These are phyloP conservation scores for Prosopocoilus inquinatus DNA, from an alignment of 2,888 invertebrate species.

Conservation along the genomic window DNA sequence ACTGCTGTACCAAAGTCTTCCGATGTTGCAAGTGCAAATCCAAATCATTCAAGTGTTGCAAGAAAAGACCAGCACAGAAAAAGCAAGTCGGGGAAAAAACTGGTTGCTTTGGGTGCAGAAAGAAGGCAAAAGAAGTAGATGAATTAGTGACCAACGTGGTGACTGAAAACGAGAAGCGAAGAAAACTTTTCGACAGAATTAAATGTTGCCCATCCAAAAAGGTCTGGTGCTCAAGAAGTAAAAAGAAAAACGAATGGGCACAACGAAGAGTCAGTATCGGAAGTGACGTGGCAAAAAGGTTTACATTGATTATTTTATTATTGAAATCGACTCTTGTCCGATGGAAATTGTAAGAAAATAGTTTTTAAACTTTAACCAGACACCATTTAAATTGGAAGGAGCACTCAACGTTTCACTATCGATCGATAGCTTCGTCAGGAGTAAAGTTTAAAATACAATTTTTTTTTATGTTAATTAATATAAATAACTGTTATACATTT, in stretches of 20 bases:
- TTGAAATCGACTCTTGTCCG: no score
- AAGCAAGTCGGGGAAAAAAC: constrained; percentile 3
- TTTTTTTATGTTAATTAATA: neutral
- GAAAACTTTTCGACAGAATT: constrained; percentile 38
- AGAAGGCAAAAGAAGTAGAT: constrained; percentile 44
- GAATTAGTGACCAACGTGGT: constrained; percentile 21
- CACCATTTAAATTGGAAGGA: no score
- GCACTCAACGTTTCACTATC: no score
- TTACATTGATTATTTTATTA: no score
- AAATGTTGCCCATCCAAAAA: constrained; percentile 51
- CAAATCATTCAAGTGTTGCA: constrained; percentile 30
- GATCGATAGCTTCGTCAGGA: no score
- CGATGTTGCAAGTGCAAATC: constrained; percentile 35
- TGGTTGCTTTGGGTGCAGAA: constrained; percentile 53
- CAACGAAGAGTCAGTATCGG: constrained; percentile 57
- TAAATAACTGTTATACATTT: neutral
- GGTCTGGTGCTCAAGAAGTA: constrained; percentile 45
- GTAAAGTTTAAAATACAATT: neutral
- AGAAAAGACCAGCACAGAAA: constrained; percentile 18
- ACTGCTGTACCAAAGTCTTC: constrained; percentile 29
- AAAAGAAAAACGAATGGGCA: constrained; percentile 51
- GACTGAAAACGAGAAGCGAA: constrained; percentile 43
- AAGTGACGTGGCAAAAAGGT: constrained; percentile 11
- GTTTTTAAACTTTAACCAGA: no score
- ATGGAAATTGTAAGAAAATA: no score